Conservation (phyloP, 2,797 vertebrate species). For the Bucorvus abyssinicus region DNA sequence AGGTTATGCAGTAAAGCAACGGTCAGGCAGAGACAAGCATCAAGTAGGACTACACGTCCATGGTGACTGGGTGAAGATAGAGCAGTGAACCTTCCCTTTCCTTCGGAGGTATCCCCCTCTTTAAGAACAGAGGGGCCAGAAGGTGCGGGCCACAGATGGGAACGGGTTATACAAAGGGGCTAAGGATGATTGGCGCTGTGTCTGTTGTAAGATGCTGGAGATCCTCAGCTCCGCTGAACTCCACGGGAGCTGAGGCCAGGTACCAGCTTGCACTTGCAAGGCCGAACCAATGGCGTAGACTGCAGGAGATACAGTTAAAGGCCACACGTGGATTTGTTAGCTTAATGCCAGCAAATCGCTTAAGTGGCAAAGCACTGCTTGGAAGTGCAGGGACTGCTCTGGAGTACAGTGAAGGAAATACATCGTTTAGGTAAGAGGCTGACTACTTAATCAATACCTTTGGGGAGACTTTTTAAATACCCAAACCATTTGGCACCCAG, state of each 20-base stretch:
- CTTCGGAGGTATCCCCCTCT: background rate
- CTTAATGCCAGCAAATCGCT: background rate
- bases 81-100: background rate
- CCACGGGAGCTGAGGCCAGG: background rate
- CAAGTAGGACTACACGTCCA: background rate
- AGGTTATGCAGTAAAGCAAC: background rate
- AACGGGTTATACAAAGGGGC: background rate
- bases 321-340: background rate
- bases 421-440: background rate
- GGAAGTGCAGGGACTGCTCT: background rate
- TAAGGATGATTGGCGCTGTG: background rate
- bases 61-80: background rate
- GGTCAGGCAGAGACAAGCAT: rapidly evolving
- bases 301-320: background rate
- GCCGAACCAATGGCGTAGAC: background rate
- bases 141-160: background rate
- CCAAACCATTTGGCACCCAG: background rate
- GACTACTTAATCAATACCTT: constrained; percentile 1
- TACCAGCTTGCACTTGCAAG: background rate
- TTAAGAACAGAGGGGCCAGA: background rate
- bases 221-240: background rate
- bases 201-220: background rate
- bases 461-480: background rate
- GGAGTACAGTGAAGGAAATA: background rate
- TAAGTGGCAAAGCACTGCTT: background rate